phyloP scores from a whole-genome alignment of 2,888 invertebrate species.

The Diplazon laetatorius region DNA sequence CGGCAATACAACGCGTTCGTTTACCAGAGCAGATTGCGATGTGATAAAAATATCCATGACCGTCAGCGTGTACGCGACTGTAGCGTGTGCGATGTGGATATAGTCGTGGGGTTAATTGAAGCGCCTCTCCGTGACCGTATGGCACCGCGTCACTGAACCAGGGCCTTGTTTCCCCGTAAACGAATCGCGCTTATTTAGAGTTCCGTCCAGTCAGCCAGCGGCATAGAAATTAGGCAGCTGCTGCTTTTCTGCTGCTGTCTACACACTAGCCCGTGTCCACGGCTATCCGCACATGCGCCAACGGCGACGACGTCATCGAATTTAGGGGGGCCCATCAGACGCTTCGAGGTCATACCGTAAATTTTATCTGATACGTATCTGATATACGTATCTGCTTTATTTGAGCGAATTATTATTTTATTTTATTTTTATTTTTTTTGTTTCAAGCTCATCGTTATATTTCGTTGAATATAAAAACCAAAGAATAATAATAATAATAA shows the following conservation, averaged over 20 bases:
- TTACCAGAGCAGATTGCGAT: neutral
- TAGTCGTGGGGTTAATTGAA: constrained; percentile 56
- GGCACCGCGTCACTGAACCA: constrained; percentile 50
- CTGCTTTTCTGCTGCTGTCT: constrained; percentile 47
- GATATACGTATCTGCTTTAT: constrained; percentile 36
- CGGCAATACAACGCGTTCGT: neutral
- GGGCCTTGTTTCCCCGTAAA: constrained; percentile 62
- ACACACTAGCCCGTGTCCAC: constrained; percentile 53
- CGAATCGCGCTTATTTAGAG: constrained; percentile 62
- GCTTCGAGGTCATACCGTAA: constrained; percentile 49
- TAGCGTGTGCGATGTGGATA: neutral
- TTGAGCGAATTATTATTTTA: neutral
- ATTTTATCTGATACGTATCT: constrained; percentile 47
- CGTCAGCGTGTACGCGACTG: neutral
- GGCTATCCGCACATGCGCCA: constrained; percentile 52
- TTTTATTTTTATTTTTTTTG: no score
- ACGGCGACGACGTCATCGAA: constrained; percentile 60
- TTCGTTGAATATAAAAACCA: neutral
- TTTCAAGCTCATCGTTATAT: constrained; percentile 18
- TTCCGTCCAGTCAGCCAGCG: constrained; percentile 42
- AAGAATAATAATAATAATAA: no score
- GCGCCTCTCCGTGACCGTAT: constrained; percentile 61
- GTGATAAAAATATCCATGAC: neutral
- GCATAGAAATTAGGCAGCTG: constrained; percentile 64
- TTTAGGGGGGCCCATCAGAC: constrained; percentile 55